A percentile compares a stretch with the other conserved stretches of the same genome.
These are phyloP conservation scores for Bos taurus DNA, from an alignment of 2,113 vertebrate genomes.

Conservation along the genomic window DNA sequence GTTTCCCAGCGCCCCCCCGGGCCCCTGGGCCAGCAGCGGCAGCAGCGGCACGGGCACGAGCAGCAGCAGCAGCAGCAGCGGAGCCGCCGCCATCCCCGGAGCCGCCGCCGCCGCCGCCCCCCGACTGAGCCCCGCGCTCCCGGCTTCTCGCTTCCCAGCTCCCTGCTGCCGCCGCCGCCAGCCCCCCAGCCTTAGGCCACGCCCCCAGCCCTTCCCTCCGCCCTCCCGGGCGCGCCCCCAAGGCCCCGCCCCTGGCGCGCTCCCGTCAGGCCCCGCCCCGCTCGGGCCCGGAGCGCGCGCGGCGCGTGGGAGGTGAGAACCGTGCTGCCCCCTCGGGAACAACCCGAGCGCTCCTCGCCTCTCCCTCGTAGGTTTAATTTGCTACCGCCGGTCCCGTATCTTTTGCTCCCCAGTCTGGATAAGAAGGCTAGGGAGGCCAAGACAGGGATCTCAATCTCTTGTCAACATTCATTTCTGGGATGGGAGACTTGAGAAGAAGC, in stretches of 20 bases:
- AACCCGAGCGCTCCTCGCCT: neutral
- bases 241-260: conserved; percentile 61
- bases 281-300: conserved; percentile 36
- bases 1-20: conserved; percentile 81
- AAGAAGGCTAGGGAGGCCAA: neutral
- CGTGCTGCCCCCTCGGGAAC: neutral
- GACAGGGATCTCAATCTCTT: neutral
- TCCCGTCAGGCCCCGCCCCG: conserved; percentile 48
- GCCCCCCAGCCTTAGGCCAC: conserved; percentile 47
- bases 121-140: conserved; percentile 71
- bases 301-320: neutral
- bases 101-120: conserved; percentile 72
- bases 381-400: neutral
- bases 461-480: neutral
- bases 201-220: conserved; percentile 44
- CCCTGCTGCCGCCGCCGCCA: conserved; percentile 45
- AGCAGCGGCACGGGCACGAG: conserved; percentile 76
- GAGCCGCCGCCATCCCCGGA: conserved; percentile 78
- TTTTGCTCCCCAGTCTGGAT: neutral
- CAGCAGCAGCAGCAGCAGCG: conserved; percentile 73
- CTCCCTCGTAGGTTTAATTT: neutral
- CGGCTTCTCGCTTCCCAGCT: conserved; percentile 63
- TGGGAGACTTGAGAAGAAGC: neutral
- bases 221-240: conserved; percentile 53
- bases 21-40: conserved; percentile 74